These are phyloP conservation scores for Delphinapterus leucas DNA, from an alignment of 2,113 vertebrate species.

Conservation along the genomic window DNA sequence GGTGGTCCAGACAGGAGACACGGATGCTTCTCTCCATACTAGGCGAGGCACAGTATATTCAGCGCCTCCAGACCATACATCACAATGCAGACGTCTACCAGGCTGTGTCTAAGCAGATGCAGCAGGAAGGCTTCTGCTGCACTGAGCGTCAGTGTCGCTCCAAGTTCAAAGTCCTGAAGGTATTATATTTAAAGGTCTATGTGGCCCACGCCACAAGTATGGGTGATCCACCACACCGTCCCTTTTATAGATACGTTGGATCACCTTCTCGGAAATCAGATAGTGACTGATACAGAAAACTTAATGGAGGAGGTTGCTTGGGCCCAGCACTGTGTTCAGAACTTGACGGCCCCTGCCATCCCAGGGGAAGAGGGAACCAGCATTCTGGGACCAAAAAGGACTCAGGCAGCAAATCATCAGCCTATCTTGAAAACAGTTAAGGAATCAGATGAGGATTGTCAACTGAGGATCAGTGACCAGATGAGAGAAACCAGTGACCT, in stretches of 20 bases:
- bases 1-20: constrained; percentile 77
- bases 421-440: constrained; percentile 62
- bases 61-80: constrained; percentile 74
- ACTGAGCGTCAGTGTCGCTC: constrained; percentile 76
- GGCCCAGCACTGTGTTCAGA: constrained; percentile 65
- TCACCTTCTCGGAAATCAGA: constrained; percentile 74
- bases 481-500: constrained; percentile 65
- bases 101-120: constrained; percentile 76
- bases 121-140: constrained; percentile 74
- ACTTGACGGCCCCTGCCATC: constrained; percentile 19
- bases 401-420: constrained; percentile 50
- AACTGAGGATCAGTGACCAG: constrained; percentile 67
- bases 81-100: constrained; percentile 76
- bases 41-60: constrained; percentile 75
- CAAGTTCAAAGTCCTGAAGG: constrained; percentile 78
- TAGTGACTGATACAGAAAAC: constrained; percentile 69
- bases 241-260: constrained; percentile 72
- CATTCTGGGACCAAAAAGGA: constrained; percentile 47
- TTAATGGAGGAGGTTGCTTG: constrained; percentile 70
- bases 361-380: constrained; percentile 49
- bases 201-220: constrained; percentile 69
- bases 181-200: constrained; percentile 71
- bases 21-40: constrained; percentile 75
- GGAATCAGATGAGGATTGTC: constrained; percentile 70
- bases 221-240: constrained; percentile 68